These are phyloP conservation scores for Zonitis immaculata DNA, from an alignment of 2,888 invertebrate species.

Conservation along the genomic window DNA sequence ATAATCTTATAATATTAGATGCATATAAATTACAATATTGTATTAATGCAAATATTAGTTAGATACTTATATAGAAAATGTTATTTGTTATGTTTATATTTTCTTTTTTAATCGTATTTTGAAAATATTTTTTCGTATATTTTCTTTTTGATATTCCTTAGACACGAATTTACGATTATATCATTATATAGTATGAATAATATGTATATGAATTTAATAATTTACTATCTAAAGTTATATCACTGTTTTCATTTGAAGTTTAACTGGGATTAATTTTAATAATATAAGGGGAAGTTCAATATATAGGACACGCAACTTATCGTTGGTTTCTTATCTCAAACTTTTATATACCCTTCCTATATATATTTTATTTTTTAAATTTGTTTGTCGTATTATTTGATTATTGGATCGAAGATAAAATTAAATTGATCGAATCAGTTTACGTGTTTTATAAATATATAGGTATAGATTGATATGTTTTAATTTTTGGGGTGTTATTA, in stretches of 20 bases:
- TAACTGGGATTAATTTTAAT: slow-evolving; percentile 23
- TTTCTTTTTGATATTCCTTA: too few species aligned
- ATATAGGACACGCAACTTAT: slow-evolving; percentile 12
- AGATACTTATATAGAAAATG: slow-evolving; percentile 4
- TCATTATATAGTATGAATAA: too few species aligned
- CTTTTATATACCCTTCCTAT: neutral
- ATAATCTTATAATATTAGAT: slow-evolving; percentile 5
- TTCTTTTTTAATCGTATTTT: too few species aligned
- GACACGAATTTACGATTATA: too few species aligned
- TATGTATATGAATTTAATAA: too few species aligned
- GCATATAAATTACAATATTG: slow-evolving; percentile 11
- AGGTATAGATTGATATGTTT: slow-evolving; percentile 11
- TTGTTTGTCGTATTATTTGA: neutral
- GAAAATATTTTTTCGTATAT: too few species aligned
- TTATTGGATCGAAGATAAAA: neutral
- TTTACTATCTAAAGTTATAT: too few species aligned
- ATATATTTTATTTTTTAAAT: too few species aligned
- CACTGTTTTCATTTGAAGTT: slow-evolving; percentile 19
- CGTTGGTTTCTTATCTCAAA: neutral
- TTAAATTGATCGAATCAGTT: slow-evolving; percentile 14
- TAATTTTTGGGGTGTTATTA: too few species aligned
- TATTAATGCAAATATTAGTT: slow-evolving; percentile 11
- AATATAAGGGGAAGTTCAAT: slow-evolving; percentile 8
- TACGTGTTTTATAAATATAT: slow-evolving; percentile 11
- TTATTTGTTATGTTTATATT: neutral